phyloP scores from a whole-genome alignment of 2,888 invertebrate genomes.

The Tinea trinotella region DNA sequence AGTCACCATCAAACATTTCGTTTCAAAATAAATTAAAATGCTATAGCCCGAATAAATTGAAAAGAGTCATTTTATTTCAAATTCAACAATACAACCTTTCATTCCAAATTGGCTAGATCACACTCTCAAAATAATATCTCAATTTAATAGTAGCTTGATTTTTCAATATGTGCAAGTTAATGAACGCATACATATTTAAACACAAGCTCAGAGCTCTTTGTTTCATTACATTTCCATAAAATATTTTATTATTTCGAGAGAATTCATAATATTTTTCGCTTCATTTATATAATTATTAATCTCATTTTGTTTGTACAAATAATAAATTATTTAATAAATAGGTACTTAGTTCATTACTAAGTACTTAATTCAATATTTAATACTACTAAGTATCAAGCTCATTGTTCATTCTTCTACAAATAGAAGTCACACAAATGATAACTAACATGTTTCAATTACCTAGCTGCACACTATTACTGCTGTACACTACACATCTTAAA shows the following conservation, averaged over 20 bases:
- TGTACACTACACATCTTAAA: too few relatives aligned
- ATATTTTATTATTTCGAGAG: background rate
- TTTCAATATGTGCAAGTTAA: slow-evolving; percentile 16
- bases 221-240: slow-evolving; percentile 16
- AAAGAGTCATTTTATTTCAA: background rate
- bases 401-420: too few relatives aligned
- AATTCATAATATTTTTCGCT: background rate
- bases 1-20: background rate
- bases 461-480: too few relatives aligned
- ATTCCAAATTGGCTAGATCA: background rate
- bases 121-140: background rate
- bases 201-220: slow-evolving; percentile 11
- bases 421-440: too few relatives aligned
- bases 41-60: background rate
- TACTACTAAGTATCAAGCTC: too few relatives aligned
- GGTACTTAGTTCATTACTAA: too few relatives aligned
- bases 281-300: slow-evolving; percentile 1
- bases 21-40: background rate
- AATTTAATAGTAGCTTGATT: background rate
- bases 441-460: too few relatives aligned
- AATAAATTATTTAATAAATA: too few relatives aligned
- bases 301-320: background rate
- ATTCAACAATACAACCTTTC: background rate
- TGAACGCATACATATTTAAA: slow-evolving; percentile 16
- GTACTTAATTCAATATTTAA: too few relatives aligned